Evolutionary conservation across 2,797 vertebrate genomes (phyloP), one percentile per base, ranked within the genome.

Genomic region (Anguilla pacifica): DNA sequence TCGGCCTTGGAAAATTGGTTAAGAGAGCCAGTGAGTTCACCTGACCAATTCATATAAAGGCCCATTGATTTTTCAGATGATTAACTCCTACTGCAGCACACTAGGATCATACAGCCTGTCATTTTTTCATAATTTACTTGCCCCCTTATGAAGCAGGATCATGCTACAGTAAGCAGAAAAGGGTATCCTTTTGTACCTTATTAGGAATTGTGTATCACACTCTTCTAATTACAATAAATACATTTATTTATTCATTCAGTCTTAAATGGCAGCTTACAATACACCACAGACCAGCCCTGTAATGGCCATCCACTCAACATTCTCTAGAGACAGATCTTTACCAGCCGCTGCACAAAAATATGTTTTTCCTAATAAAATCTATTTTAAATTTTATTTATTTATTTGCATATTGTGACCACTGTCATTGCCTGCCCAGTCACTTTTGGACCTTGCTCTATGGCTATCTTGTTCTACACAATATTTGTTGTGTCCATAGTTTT

Each of bases 41-140:
- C 74, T 22, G 74, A 79, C 74, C 35, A 7, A 46, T 43, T 43
- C 74, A 39, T 39, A 43, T 39, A 46, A 39, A 79, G 39, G 39
- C 13, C 35, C 19, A 79, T 79, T 46, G 74, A 79, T 79, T 79
- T 79, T 79, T 79, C 74, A 79, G 39, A 79, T 79, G 74, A 79
- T 79, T 79, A 79, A 79, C 74, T 79, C 74, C 19, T 46, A 79
- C 39, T 46, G 39, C 22, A 43, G 39, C 39, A 43, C 17, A 46
- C 74, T 46, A 46, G 39, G 74, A 46, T 79, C 17, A 79, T 79
- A 79, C 2, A 74, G 70, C 28, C 70, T 31, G 70, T 74, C 28
- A 35, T 74, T 28, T 70, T 67, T 74, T 74, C 31, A 74, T 74
- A 35, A 74, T 74, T 74, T 31, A 74, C 70, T 35, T 31, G 4